Conservation (phyloP, 2,797 vertebrate genomes). For the Platalea minor region DNA sequence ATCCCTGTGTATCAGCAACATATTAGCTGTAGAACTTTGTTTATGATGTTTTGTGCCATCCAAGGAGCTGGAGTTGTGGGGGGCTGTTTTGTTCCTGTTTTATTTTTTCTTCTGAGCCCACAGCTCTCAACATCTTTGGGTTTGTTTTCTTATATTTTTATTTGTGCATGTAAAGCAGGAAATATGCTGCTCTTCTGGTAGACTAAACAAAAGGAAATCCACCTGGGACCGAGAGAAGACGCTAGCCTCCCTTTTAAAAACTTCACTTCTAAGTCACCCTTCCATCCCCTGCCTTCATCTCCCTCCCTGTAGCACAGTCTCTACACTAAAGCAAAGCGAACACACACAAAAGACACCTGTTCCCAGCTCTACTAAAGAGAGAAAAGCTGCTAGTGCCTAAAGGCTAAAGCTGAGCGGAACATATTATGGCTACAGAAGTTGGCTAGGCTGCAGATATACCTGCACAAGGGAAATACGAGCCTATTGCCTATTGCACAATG, state of each 20-base stretch:
- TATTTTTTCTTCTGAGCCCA: background rate
- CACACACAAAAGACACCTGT: constrained; percentile 25
- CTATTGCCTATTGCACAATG: background rate
- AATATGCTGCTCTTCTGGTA: constrained; percentile 28
- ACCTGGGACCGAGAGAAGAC: constrained; percentile 14
- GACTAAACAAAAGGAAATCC: constrained; percentile 64
- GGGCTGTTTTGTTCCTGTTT: background rate
- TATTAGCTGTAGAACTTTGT: constrained; percentile 59
- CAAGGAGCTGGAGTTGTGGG: background rate
- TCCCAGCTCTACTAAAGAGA: background rate
- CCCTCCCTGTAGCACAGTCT: background rate
- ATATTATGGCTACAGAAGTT: background rate
- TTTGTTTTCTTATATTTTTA: constrained; percentile 9
- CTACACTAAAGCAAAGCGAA: background rate
- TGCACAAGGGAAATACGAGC: background rate
- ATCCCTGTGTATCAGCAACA: constrained; percentile 37
- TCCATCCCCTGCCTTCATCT: background rate
- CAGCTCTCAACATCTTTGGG: background rate
- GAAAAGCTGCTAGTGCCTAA: background rate
- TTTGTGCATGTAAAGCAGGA: constrained; percentile 50
- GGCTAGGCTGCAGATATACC: background rate
- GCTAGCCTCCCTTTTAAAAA: constrained; percentile 3
- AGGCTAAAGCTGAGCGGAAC: background rate
- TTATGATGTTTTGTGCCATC: constrained; percentile 40
- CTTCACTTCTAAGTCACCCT: background rate